Percentiles rank a stretch among this genome's conserved stretches.
Conservation (phyloP, 2,113 vertebrate species). For the Campylorhamphus procurvoides region DNA sequence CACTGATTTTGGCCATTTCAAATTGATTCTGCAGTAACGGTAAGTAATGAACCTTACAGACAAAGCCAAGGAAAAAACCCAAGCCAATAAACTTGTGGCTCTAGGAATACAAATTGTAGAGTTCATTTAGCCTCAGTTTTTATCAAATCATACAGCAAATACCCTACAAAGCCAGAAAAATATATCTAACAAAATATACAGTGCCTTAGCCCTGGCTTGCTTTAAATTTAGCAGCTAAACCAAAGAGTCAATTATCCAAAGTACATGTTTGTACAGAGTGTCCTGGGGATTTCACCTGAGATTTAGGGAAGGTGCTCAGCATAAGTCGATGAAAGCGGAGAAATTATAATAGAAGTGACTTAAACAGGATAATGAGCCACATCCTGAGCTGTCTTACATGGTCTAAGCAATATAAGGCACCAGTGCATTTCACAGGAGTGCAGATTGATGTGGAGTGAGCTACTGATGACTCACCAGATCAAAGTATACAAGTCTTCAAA, state of each 20-base stretch:
- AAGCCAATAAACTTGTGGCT: slow-evolving; percentile 63
- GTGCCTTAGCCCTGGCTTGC: neutral
- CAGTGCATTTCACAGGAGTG: neutral
- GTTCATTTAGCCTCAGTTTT: slow-evolving; percentile 70
- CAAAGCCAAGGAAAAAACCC: neutral
- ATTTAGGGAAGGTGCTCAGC: neutral
- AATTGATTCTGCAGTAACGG: slow-evolving; percentile 81
- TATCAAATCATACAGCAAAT: slow-evolving; percentile 68
- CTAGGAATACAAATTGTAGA: slow-evolving; percentile 69
- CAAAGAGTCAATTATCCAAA: neutral
- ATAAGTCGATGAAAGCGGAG: neutral
- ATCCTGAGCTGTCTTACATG: neutral
- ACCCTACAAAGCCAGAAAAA: slow-evolving; percentile 55
- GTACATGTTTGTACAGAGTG: neutral
- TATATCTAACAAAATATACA: slow-evolving; percentile 2
- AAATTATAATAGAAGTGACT: neutral
- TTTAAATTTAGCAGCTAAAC: slow-evolving; percentile 41
- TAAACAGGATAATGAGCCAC: neutral
- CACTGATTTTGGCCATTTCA: slow-evolving; percentile 78
- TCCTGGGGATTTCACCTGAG: neutral
- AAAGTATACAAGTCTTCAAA: neutral
- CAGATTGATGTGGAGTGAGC: neutral
- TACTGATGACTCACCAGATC: neutral
- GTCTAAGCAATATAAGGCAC: neutral
- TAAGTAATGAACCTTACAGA: slow-evolving; percentile 79